phyloP scores from a whole-genome alignment of 2,888 invertebrate genomes.

The Drosophila dives region DNA sequence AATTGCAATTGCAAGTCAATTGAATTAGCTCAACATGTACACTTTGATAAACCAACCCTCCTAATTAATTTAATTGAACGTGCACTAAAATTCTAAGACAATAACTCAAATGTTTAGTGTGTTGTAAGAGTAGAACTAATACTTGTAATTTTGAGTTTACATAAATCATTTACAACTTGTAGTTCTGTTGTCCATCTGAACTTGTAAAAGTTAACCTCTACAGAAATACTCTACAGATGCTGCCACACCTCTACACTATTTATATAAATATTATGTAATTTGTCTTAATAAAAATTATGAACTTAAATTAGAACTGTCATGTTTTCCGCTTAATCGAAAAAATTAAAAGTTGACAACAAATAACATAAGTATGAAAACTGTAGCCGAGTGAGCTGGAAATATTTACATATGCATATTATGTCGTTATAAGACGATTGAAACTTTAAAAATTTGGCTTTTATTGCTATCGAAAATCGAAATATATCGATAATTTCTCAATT shows the following conservation, averaged over 20 bases:
- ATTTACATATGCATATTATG: too few species aligned
- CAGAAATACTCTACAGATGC: neutral
- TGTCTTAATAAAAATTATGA: neutral
- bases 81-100: neutral
- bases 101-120: neutral
- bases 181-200: too few species aligned
- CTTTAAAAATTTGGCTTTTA: too few species aligned
- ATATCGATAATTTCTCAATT: too few species aligned
- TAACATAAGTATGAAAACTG: too few species aligned
- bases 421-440: too few species aligned
- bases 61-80: constrained; percentile 1
- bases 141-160: neutral
- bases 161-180: neutral
- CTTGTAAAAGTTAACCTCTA: too few species aligned
- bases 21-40: neutral
- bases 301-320: neutral
- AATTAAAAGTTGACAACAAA: neutral
- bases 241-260: neutral
- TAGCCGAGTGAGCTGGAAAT: too few species aligned
- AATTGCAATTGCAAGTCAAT: constrained; percentile 20
- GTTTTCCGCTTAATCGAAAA: neutral
- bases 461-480: too few species aligned
- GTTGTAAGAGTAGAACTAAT: neutral
- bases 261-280: neutral
- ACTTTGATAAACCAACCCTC: neutral